phyloP scores from a whole-genome alignment of 2,797 vertebrate species.

The Malurus splendens region DNA sequence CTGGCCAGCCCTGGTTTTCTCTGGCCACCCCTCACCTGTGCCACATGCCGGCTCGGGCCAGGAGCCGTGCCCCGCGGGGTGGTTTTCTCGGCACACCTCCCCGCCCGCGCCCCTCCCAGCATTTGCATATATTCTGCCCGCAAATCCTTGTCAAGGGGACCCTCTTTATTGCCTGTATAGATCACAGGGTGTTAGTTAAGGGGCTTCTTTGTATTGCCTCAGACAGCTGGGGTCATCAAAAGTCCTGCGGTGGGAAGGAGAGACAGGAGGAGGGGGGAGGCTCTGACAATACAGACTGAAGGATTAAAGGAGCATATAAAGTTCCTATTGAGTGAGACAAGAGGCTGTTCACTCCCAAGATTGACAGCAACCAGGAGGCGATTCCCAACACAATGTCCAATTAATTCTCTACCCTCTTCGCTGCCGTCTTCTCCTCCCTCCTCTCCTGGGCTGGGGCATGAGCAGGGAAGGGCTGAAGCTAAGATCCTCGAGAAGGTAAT shows the following conservation, averaged over 20 bases:
- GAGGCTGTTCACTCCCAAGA: conserved; percentile 67
- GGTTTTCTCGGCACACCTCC: conserved; percentile 9
- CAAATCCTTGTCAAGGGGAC: conserved; percentile 60
- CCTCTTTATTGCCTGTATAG: conserved; percentile 63
- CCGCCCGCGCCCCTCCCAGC: not conserved
- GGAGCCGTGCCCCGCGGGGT: rapidly evolving
- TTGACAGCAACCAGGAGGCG: conserved; percentile 65
- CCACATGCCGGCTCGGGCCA: rapidly evolving
- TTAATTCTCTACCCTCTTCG: conserved; percentile 65
- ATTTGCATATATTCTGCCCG: conserved; percentile 58
- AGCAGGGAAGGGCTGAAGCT: conserved; percentile 58
- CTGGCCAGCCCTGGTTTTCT: not conserved
- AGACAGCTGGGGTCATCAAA: conserved; percentile 65
- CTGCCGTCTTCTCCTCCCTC: conserved; percentile 51
- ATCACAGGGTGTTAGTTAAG: conserved; percentile 66
- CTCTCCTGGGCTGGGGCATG: conserved; percentile 41
- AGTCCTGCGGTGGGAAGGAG: conserved; percentile 59
- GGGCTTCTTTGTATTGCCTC: conserved; percentile 63
- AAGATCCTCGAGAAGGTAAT: conserved; percentile 60
- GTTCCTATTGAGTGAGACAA: conserved; percentile 70
- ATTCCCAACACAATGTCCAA: conserved; percentile 67
- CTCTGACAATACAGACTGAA: conserved; percentile 59
- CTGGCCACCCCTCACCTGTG: not conserved
- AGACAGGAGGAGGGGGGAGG: conserved; percentile 61
- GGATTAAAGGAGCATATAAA: conserved; percentile 67